These are phyloP conservation scores for Xylocampa areola DNA, from an alignment of 2,888 invertebrate genomes.

Conservation along the genomic window DNA sequence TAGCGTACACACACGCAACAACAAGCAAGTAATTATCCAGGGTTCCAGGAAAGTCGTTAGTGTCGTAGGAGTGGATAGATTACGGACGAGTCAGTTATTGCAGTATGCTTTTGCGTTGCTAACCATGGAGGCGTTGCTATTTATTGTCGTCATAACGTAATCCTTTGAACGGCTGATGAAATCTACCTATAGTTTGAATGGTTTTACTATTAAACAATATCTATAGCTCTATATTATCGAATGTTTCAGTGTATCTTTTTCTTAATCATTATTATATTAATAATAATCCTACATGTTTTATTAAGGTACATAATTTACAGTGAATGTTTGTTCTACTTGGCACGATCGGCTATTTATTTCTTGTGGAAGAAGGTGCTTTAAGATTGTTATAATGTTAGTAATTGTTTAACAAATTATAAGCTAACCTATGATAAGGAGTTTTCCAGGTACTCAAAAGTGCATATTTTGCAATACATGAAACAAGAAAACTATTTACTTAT, in stretches of 20 bases:
- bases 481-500: too few species aligned
- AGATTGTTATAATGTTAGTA: too few species aligned
- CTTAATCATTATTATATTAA: too few species aligned
- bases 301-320: too few species aligned
- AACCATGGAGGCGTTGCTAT: conserved; percentile 37
- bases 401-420: background rate
- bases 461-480: too few species aligned
- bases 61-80: conserved; percentile 45
- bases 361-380: too few species aligned
- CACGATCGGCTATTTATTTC: too few species aligned
- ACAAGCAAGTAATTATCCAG: conserved; percentile 39
- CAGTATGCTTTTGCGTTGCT: conserved; percentile 30
- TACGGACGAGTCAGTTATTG: conserved; percentile 34
- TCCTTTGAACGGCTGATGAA: conserved; percentile 20
- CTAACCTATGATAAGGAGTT: too few species aligned
- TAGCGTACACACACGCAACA: conserved; percentile 25
- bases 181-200: conserved; percentile 23
- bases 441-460: too few species aligned
- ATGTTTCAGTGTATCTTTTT: too few species aligned
- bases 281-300: too few species aligned
- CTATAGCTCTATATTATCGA: background rate
- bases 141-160: conserved; percentile 33
- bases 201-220: conserved; percentile 17
- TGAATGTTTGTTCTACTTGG: too few species aligned
- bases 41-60: conserved; percentile 52